phyloP scores from a whole-genome alignment of 2,113 vertebrate genomes.

The Sinocyclocheilus grahami region DNA sequence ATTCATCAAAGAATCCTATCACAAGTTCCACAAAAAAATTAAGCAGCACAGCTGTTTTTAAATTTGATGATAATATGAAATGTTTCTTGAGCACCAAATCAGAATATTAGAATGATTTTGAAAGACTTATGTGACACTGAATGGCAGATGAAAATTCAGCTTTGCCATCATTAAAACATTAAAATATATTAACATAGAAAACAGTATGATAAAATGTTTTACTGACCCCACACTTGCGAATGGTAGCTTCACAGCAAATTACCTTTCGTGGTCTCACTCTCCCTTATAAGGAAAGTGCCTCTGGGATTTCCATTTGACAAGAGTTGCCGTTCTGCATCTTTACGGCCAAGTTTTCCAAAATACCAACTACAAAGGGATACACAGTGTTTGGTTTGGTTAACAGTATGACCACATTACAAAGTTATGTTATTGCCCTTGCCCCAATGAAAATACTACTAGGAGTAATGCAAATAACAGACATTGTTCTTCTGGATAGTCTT shows the following conservation, averaged over 20 bases:
- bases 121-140: neutral
- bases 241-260: slow-evolving; percentile 41
- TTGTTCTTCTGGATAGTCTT: neutral
- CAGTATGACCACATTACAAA: neutral
- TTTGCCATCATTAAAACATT: neutral
- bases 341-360: slow-evolving; percentile 97
- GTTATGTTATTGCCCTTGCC: neutral
- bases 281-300: slow-evolving; percentile 98
- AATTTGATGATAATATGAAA: neutral
- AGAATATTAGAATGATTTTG: neutral
- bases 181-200: neutral
- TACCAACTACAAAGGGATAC: slow-evolving; percentile 84
- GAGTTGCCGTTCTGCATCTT: slow-evolving; percentile 97
- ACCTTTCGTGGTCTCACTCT: slow-evolving; percentile 99
- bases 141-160: neutral
- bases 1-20: neutral
- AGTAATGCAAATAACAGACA: neutral
- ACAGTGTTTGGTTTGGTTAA: slow-evolving; percentile 8
- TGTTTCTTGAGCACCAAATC: neutral
- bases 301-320: slow-evolving; percentile 94
- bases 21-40: neutral
- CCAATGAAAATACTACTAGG: slow-evolving; percentile 10
- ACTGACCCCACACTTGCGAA: neutral
- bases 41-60: neutral
- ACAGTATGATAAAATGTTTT: neutral